Evolutionary conservation across 2,888 invertebrate species (phyloP), one percentile per base, ranked within the genome.

Genomic region (Mamestra brassicae): DNA sequence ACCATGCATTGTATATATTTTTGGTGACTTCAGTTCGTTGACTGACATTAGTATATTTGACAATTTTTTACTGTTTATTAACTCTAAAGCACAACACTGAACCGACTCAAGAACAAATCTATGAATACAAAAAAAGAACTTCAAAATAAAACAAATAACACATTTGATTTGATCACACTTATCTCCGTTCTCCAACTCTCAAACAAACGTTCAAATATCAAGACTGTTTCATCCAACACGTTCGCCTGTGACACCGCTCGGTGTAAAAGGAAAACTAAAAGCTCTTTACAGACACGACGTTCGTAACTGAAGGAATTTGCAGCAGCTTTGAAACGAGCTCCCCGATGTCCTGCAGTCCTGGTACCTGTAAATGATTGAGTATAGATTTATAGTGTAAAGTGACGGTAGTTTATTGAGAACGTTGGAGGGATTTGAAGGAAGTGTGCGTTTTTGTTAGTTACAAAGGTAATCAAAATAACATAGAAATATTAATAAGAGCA

Each of bases 261-360:
- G 38, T 26, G 47, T 79, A 77, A 86, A 84, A 85, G 76, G 76
- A 84, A 85, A 82, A 78, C 78, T 84, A 72, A 86, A 84, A 84
- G 71, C 86, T 83, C 72, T 85, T 80, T 78, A 81, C 61, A 78
- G 74, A 67, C 60, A 63, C 74, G 74, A 62, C 64, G 57, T 63
- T 69, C 64, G 38, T 47, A 71, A 75, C 78, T 79, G 67, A 50
- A 82, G 73, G 71, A 77, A 85, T 85, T 81, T 83, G 17, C 73
- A 63, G 83, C 58, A 81, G 72, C 78, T 79, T 76, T 76, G 47
- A 66, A 76, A 73, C 67, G 66, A 77, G 74, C 58, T 65, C 17
- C 45, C 42, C 52, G 36, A 11, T 71, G 50, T 76, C 62, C 50
- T 76, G 17, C 62, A 63, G 42, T 70, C 55, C 62, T 70, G 36